Evolutionary conservation across 2,888 invertebrate species (phyloP), one percentile per base, ranked within the genome.

Genomic region (Thyatira batis): DNA sequence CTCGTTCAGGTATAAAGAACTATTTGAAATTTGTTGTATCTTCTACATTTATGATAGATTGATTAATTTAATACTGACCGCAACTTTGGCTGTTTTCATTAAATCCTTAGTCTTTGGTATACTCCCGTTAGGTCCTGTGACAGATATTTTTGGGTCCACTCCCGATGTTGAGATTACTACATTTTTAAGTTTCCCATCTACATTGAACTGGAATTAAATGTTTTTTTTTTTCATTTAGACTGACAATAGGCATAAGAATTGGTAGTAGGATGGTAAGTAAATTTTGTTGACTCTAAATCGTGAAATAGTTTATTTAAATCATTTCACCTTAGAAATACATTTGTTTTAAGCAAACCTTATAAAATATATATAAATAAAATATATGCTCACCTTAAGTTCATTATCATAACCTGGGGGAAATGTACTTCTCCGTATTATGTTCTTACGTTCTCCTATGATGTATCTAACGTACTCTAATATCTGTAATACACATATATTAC

Each of bases 161-260:
- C 85, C 84, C 11, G 80, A 61, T 3, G 71, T 69, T 10, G 83
- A 63, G 25, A 87, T 61, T 0, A 73, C 51, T 1, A 79, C 23
- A n/a, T 75, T 65, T 43, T 61, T 63, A 5, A 66, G 71, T 28
- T 68, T 64, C 4, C 54, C n/a, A 52, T 84, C 84, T 0, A 82
- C 71, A 23, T 52, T 54, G 54, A 67, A 73, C 87, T 86, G 59
- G 46, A 73, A 79, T 27, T 45, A 39, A 49, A 51, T 17, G n/a
- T n/a, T 10, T 33, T 4, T 17, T 20, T 17, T 4, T 10, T 44
- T 17, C 30, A 30, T 10, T 2, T 30, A 30, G 11, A 30, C n/a
- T n/a, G n/a, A n/a, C n/a, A n/a, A n/a, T n/a, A n/a, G n/a, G n/a
- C n/a, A n/a, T n/a, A n/a, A n/a, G n/a, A n/a, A n/a, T n/a, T n/a